Base-by-base conservation (phyloP, 2,113 vertebrate species). In the Cinclus mexicanus region DNA sequence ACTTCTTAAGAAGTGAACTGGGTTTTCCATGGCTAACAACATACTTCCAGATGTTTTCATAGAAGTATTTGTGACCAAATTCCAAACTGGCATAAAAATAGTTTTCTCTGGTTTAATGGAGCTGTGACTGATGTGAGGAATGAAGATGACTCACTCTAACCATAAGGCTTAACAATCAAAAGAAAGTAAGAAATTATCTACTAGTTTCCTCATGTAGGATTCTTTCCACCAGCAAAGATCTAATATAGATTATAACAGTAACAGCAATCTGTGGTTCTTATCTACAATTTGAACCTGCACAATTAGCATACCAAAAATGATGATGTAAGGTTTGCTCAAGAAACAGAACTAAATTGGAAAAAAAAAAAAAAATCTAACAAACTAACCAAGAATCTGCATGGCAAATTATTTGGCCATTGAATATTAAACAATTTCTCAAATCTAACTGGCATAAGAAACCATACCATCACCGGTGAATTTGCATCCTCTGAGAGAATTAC, bases 161-260 rank as follows among this genome's bases (percentile, higher is more conserved):
- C 64, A 5, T 13, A 89, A 87, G 23, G 76, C 56, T 47, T 55
- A 15, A 82, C 86, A 76, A 81, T 74, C 17, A 42, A 68, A 86
- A 89, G 46, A 91, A 89, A 70, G 7, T 59, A 80, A 94, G 70
- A 68, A 44, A 76, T 63, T 70, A 24, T 46, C 65, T 29, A 35
- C 60, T 41, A 68, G n/a, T 64, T 64, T 87, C 78, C 84, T 86
- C 80, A 16, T 75, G 50, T 49, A 53, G 59, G 35, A 91, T 42
- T 53, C 28, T 61, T 90, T 71, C 47, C 26, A 69, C 61, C 35
- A 78, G 55, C 59, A 50, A 37, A 85, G 46, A 89, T 84, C 60
- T 91, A 91, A 61, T 71, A 87, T 31, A 93, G 70, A 87, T 70
- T 68, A 82, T 78, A 84, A 59, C 47, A 61, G n/a, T 87, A 87